Evolutionary conservation across 2,797 vertebrate genomes (phyloP).

Genomic region (Carcharodon carcharias): DNA sequence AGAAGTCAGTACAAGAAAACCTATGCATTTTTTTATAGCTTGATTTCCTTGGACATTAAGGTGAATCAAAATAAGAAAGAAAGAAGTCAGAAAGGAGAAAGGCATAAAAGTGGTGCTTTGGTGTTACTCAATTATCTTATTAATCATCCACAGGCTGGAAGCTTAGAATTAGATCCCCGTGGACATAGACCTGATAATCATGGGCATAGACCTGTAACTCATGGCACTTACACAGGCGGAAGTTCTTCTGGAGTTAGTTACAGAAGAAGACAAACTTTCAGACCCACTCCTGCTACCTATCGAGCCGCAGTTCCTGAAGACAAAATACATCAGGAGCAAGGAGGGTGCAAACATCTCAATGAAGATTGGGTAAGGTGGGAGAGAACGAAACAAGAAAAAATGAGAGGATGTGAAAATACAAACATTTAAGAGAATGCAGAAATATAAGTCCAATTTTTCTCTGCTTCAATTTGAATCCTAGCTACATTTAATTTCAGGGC

Average conservation of each 20-base stretch:
- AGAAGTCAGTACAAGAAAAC: not conserved
- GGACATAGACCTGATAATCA: conserved; percentile 71
- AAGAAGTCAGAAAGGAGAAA: not conserved
- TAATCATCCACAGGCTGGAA: not conserved
- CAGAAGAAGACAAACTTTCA: not conserved
- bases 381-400: not conserved
- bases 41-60: not conserved
- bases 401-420: not conserved
- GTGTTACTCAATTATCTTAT: not conserved
- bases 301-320: conserved; percentile 40
- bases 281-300: conserved; percentile 50
- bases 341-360: conserved; percentile 69
- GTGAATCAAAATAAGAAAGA: not conserved
- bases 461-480: not conserved
- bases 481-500: not conserved
- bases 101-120: not conserved
- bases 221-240: conserved; percentile 41
- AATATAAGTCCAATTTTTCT: not conserved
- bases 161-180: conserved; percentile 39
- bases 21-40: not conserved
- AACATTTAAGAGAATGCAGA: not conserved
- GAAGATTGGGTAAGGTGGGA: conserved; percentile 60
- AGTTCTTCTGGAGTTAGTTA: conserved; percentile 38
- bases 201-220: conserved; percentile 61
- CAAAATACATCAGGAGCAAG: conserved; percentile 54